These are phyloP conservation scores for Alligator sinensis DNA, from an alignment of 2,113 vertebrate species.

Conservation along the genomic window DNA sequence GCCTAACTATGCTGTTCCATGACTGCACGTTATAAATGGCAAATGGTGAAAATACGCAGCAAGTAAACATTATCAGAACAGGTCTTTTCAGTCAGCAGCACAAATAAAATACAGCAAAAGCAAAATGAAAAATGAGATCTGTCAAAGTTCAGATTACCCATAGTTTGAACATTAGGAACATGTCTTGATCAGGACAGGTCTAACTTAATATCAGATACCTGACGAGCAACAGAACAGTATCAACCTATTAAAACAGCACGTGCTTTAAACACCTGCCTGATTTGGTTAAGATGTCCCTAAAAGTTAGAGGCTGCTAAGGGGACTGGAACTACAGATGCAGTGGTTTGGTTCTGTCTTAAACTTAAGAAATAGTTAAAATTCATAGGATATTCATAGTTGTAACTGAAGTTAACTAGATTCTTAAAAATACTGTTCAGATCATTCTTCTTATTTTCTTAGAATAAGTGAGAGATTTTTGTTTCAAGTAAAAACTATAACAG, in stretches of 20 bases:
- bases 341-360: background rate
- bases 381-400: background rate
- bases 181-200: background rate
- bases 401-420: background rate
- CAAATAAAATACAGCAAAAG: constrained; percentile 13
- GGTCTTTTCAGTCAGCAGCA: constrained; percentile 16
- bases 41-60: background rate
- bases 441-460: background rate
- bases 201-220: background rate
- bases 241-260: background rate
- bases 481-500: background rate
- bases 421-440: background rate
- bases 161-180: background rate
- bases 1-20: background rate
- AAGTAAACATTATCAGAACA: constrained; percentile 3
- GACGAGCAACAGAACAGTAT: background rate
- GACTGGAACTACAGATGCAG: background rate
- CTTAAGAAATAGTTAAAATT: background rate
- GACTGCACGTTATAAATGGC: background rate
- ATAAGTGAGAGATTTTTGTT: background rate
- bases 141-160: background rate
- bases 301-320: background rate
- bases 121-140: background rate
- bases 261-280: background rate
- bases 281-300: background rate